These are phyloP conservation scores for Coilia nasus DNA, from an alignment of 2,797 vertebrate genomes.

Conservation along the genomic window DNA sequence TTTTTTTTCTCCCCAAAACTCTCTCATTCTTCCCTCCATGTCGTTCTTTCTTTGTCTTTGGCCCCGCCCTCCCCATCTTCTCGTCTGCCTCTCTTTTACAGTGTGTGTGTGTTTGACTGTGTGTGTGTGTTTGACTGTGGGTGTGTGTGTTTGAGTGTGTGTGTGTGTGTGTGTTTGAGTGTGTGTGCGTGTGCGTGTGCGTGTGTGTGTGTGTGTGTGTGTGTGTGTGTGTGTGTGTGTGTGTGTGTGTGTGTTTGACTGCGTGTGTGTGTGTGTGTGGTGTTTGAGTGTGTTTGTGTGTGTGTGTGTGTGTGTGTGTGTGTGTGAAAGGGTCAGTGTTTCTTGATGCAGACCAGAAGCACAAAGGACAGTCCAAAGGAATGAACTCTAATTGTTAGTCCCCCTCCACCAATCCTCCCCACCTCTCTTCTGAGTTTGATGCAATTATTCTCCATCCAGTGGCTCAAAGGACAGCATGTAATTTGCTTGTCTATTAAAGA, in stretches of 20 bases:
- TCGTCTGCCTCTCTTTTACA: background rate
- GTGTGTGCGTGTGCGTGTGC: background rate
- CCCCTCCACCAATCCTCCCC: background rate
- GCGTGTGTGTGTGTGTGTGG: too few species aligned
- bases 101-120: too few species aligned
- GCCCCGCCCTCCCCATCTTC: background rate
- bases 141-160: too few species aligned
- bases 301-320: too few species aligned
- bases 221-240: too few species aligned
- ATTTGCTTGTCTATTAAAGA: constrained; percentile 29
- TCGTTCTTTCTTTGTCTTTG: background rate
- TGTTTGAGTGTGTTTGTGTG: too few species aligned
- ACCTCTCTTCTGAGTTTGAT: background rate
- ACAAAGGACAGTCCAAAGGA: constrained; percentile 2
- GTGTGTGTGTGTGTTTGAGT: background rate
- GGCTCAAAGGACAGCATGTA: constrained; percentile 24
- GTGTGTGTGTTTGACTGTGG: too few species aligned
- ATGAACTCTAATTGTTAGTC: background rate
- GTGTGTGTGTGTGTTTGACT: too few species aligned
- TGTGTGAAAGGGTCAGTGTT: background rate
- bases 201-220: background rate
- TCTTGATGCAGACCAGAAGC: constrained; percentile 35
- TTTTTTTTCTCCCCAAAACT: background rate
- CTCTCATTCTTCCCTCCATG: background rate
- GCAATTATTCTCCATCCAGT: constrained; percentile 26